Evolutionary conservation across 1,140 invertebrate genomes (phyloP).

Genomic region (Tetranychus urticae): DNA sequence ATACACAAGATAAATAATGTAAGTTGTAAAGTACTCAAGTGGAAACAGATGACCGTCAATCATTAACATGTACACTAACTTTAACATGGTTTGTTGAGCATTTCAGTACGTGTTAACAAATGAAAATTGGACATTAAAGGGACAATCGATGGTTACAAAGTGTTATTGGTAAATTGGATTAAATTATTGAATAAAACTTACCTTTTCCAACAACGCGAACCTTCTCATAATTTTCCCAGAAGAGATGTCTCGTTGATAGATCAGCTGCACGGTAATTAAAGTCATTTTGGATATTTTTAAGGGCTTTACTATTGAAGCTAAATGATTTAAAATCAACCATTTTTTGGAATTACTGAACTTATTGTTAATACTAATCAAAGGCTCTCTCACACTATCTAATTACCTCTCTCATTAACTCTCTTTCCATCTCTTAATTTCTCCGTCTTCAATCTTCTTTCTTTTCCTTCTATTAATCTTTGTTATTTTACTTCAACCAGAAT

Average conservation of each 20-base stretch:
- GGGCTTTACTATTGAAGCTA: background rate
- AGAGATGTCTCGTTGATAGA: background rate
- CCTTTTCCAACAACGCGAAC: slow-evolving; percentile 34
- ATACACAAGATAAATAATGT: background rate
- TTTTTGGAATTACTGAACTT: background rate
- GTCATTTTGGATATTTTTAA: background rate
- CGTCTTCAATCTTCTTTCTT: too few relatives aligned
- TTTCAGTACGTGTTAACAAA: too few relatives aligned
- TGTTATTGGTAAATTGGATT: background rate
- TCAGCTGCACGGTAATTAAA: background rate
- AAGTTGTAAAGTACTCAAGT: background rate
- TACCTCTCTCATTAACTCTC: too few relatives aligned
- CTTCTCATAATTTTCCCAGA: slow-evolving; percentile 27
- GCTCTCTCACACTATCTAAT: too few relatives aligned
- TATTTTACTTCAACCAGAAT: too few relatives aligned
- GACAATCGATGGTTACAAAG: too few relatives aligned
- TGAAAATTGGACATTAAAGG: background rate
- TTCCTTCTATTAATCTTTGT: too few relatives aligned
- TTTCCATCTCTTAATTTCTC: too few relatives aligned
- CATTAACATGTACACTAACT: too few relatives aligned
- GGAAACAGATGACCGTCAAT: too few relatives aligned
- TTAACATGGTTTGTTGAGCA: too few relatives aligned
- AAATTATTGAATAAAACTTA: slow-evolving; percentile 6
- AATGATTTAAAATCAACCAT: background rate
- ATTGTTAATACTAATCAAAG: too few relatives aligned